A percentile compares a stretch with the other conserved stretches of the same genome.
These are phyloP conservation scores for Eupelmus urozonus DNA, from an alignment of 2,888 invertebrate genomes.

Conservation along the genomic window DNA sequence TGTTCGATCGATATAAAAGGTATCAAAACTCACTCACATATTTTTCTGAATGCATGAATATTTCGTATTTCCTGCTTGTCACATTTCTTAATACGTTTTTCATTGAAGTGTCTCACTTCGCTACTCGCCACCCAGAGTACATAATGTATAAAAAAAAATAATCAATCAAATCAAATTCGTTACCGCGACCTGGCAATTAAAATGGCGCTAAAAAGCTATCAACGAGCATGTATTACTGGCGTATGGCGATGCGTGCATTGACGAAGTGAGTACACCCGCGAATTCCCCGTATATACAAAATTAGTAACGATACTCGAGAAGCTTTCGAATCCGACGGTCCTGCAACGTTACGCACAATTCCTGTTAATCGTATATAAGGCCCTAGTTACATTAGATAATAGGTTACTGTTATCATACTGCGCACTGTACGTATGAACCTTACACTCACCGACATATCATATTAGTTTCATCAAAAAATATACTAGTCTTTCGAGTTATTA, in stretches of 20 bases:
- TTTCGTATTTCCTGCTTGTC: conserved; percentile 31
- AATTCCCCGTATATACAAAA: conserved; percentile 57
- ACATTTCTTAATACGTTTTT: neutral
- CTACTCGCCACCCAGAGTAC: conserved; percentile 38
- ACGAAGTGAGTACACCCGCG: conserved; percentile 48
- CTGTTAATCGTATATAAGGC: conserved; percentile 61
- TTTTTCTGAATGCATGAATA: conserved; percentile 47
- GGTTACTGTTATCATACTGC: conserved; percentile 49
- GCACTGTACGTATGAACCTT: conserved; percentile 43
- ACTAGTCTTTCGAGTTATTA: conserved; percentile 62
- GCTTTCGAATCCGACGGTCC: conserved; percentile 56
- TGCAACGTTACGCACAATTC: conserved; percentile 58
- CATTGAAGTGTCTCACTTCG: conserved; percentile 43
- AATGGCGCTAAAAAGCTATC: conserved; percentile 47
- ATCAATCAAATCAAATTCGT: conserved; percentile 36
- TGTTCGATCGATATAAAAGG: conserved; percentile 74
- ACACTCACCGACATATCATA: conserved; percentile 38
- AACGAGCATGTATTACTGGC: conserved; percentile 33
- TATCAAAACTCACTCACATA: conserved; percentile 70
- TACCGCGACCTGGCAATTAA: conserved; percentile 45
- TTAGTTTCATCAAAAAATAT: conserved; percentile 66
- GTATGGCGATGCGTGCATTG: conserved; percentile 23
- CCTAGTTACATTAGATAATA: conserved; percentile 60
- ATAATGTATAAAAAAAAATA: conserved; percentile 34
- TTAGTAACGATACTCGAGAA: conserved; percentile 55